phyloP scores from a whole-genome alignment of 2,113 vertebrate species.

The Quiscalus mexicanus region DNA sequence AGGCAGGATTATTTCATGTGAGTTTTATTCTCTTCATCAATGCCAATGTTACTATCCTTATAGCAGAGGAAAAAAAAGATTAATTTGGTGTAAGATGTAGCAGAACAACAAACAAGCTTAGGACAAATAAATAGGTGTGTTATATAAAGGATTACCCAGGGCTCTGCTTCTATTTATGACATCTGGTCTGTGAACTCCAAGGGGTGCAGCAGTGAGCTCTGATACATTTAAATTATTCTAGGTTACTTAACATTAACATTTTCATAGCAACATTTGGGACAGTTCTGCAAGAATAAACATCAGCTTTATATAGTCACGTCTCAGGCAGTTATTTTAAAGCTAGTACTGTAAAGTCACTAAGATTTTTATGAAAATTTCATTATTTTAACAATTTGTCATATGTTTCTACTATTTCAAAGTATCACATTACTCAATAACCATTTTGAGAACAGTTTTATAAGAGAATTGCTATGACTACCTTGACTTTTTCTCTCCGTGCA shows the following conservation, averaged over 20 bases:
- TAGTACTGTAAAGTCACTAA: background rate
- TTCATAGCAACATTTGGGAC: background rate
- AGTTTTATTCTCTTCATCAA: background rate
- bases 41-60: background rate
- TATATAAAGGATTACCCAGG: background rate
- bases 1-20: background rate
- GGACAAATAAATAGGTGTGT: background rate
- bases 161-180: background rate
- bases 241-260: background rate
- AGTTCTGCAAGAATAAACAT: background rate
- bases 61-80: background rate
- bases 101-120: background rate
- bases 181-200: background rate
- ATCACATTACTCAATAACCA: background rate
- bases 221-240: background rate
- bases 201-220: background rate
- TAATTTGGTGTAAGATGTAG: background rate
- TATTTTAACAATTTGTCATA: background rate
- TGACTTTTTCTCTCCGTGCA: background rate
- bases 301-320: background rate
- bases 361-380: background rate
- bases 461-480: background rate
- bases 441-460: background rate
- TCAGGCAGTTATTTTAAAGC: background rate
- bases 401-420: background rate